Evolutionary conservation across 2,113 vertebrate species (phyloP).

Genomic region (Rutilus rutilus): DNA sequence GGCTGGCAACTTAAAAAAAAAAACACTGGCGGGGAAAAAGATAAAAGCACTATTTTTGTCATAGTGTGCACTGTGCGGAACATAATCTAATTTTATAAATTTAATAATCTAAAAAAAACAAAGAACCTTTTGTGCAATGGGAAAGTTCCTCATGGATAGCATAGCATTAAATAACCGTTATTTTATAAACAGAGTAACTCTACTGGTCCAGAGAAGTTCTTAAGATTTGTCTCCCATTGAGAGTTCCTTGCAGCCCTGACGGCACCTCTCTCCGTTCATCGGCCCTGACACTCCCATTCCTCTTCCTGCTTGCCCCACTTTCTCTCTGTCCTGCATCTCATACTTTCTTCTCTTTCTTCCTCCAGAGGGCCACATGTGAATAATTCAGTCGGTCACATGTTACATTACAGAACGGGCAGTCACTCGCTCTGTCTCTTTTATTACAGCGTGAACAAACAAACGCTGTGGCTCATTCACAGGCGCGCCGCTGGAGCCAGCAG

Average conservation of each 20-base stretch:
- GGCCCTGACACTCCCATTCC: slow-evolving; percentile 17
- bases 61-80: too few species aligned
- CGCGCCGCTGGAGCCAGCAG: not conserved
- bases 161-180: not conserved
- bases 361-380: slow-evolving; percentile 35
- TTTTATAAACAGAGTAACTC: not conserved
- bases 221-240: slow-evolving; percentile 5
- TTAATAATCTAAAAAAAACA: not conserved
- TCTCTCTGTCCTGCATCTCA: not conserved
- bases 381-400: slow-evolving; percentile 31
- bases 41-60: too few species aligned
- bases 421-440: slow-evolving; percentile 5
- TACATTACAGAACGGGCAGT: not conserved
- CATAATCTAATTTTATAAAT: too few species aligned
- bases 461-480: not conserved
- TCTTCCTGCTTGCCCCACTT: slow-evolving; percentile 7
- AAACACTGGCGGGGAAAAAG: too few species aligned
- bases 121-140: not conserved
- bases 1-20: too few species aligned
- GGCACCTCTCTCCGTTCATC: not conserved
- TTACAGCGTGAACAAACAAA: slow-evolving; percentile 8
- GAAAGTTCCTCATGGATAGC: not conserved
- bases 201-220: not conserved
- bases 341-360: slow-evolving; percentile 19
- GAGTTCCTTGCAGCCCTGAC: not conserved